Evolutionary conservation across 2,888 invertebrate genomes (phyloP).

Genomic region (Nycteola revayana): DNA sequence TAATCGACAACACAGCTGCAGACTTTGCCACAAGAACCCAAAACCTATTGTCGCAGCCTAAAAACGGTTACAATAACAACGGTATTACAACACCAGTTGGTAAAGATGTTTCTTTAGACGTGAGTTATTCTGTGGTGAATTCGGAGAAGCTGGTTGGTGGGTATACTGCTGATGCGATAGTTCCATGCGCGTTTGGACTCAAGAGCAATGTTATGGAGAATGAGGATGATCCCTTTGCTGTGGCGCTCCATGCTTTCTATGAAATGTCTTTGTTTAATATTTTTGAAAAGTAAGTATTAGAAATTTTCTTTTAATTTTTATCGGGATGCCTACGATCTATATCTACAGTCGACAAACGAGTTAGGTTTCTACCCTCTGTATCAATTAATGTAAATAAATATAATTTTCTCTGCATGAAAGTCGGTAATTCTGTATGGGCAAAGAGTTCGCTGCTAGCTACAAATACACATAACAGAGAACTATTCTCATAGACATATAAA

Average conservation of each 20-base stretch:
- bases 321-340: too few relatives aligned
- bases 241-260: constrained; percentile 71
- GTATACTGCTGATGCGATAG: constrained; percentile 74
- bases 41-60: constrained; percentile 35
- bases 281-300: constrained; percentile 74
- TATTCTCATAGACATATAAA: too few relatives aligned
- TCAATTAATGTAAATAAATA: too few relatives aligned
- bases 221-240: constrained; percentile 66
- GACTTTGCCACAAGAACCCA: constrained; percentile 56
- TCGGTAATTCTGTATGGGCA: too few relatives aligned
- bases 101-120: constrained; percentile 8
- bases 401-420: too few relatives aligned
- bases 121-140: constrained; percentile 42
- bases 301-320: too few relatives aligned
- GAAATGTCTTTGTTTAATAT: constrained; percentile 66
- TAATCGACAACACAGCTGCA: constrained; percentile 65
- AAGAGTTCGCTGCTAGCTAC: too few relatives aligned
- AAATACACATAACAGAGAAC: too few relatives aligned
- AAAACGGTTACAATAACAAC: background rate
- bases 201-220: constrained; percentile 72
- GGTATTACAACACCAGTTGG: background rate
- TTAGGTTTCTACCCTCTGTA: too few relatives aligned
- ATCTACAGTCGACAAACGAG: too few relatives aligned
- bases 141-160: constrained; percentile 69
- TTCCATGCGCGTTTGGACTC: constrained; percentile 72